Conservation (phyloP, 1,140 invertebrate species). For the Anastatus disparis region DNA sequence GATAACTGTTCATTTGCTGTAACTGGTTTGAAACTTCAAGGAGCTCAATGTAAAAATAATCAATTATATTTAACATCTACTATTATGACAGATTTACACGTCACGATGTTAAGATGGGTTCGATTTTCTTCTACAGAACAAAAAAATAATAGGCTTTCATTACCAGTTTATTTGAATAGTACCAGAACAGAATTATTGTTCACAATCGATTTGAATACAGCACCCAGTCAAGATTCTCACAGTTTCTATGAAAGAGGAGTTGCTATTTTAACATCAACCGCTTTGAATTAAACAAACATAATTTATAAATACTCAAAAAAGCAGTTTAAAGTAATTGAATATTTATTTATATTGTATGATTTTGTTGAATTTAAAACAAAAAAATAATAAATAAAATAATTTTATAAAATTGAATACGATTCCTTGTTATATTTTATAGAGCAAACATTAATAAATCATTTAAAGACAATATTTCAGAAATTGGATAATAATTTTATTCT, state of each 20-base stretch:
- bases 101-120: slow-evolving; percentile 89
- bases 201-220: slow-evolving; percentile 92
- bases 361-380: too few species aligned
- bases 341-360: too few species aligned
- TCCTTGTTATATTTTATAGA: too few species aligned
- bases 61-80: slow-evolving; percentile 90
- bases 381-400: too few species aligned
- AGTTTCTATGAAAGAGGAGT: slow-evolving; percentile 98
- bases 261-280: slow-evolving; percentile 90
- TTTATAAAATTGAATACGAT: too few species aligned
- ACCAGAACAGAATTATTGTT: slow-evolving; percentile 94
- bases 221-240: slow-evolving; percentile 85
- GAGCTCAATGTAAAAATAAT: slow-evolving; percentile 91
- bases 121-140: slow-evolving; percentile 72
- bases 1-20: slow-evolving; percentile 87
- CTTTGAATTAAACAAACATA: slow-evolving; percentile 87
- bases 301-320: too few species aligned
- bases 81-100: slow-evolving; percentile 92
- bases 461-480: too few species aligned
- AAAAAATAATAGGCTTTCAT: slow-evolving; percentile 77
- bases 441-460: too few species aligned
- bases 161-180: slow-evolving; percentile 97
- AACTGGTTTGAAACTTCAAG: slow-evolving; percentile 91
- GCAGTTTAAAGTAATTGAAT: too few species aligned
- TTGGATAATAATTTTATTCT: too few species aligned